phyloP scores from a whole-genome alignment of 2,797 vertebrate genomes.

The Protonibea diacanthus region DNA sequence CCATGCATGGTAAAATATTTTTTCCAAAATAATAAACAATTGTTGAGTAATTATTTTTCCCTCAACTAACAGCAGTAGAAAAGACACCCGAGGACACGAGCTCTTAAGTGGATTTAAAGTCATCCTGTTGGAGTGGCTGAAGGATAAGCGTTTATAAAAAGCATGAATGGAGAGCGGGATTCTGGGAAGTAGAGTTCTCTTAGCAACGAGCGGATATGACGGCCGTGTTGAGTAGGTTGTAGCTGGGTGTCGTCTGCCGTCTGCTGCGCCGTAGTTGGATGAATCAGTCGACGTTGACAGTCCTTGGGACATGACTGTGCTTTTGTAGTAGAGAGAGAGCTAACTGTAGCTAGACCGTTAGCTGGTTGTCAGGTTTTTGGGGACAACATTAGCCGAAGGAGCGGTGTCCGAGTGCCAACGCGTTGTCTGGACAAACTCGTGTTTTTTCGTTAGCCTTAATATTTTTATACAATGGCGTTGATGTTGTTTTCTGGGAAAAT shows the following conservation, averaged over 20 bases:
- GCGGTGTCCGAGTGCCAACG: conserved; percentile 53
- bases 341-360: conserved; percentile 74
- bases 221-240: conserved; percentile 13
- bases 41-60: not conserved
- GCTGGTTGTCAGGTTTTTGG: conserved; percentile 44
- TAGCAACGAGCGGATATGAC: conserved; percentile 56
- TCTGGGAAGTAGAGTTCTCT: conserved; percentile 63
- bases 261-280: conserved; percentile 70
- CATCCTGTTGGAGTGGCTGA: conserved; percentile 53
- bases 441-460: conserved; percentile 40
- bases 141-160: conserved; percentile 60
- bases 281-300: conserved; percentile 77
- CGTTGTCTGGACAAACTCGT: conserved; percentile 32
- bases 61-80: not conserved
- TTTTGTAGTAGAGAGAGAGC: conserved; percentile 70
- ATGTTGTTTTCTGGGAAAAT: conserved; percentile 20
- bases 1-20: not conserved
- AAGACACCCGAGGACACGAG: conserved; percentile 32
- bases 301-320: conserved; percentile 72
- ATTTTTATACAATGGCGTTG: conserved; percentile 24
- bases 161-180: conserved; percentile 28
- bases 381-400: conserved; percentile 48
- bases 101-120: conserved; percentile 63
- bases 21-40: not conserved
- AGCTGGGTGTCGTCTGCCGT: conserved; percentile 64